Base-by-base conservation (phyloP, 2,113 vertebrate species). In the Indicator indicator region DNA sequence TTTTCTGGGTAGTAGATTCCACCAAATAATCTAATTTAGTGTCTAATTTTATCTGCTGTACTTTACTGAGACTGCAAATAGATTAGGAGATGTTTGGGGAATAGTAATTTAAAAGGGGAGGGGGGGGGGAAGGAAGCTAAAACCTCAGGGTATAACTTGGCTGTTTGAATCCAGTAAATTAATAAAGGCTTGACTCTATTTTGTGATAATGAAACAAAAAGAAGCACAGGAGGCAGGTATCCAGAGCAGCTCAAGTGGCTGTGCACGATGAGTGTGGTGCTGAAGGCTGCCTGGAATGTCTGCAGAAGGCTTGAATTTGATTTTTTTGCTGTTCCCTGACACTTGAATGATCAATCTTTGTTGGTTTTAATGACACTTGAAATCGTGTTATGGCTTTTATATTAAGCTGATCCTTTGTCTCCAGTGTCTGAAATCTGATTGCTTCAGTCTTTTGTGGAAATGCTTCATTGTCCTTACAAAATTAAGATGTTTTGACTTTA, bases 11-110 rank as follows among this genome's bases (percentile, higher is more conserved):
- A 60, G 89, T 89, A 83, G 50, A 59, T 86, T 77, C 81, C 36
- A 72, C 88, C 86, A 67, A 91, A 94, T 95, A 96, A 95, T 91
- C 88, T 91, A 95, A 95, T 95, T 94, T 93, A 40, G 85, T 64
- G 65, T 77, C 82, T 96, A 86, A 96, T 95, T 91, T 93, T 86
- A 88, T 95, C 90, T 83, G 76, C 69, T 94, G 60, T 86, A 63
- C 92, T 94, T 91, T 88, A 83, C 60, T 69, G 46, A 83, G 88
- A 74, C 69, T 88, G 88, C 88, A 92, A 94, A 94, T 93, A 91
- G 90, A 94, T 95, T 88, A 71, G 55, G 64, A 74, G 38, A 83
- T 94, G 88, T 83, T 95, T 90, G 11, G 86, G 92, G 93, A 96
- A 86, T 59, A 86, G 64, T 88, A 92, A 93, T 96, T 83, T 83